Percentiles rank a stretch among this genome's conserved stretches.
Evolutionary conservation across 2,797 vertebrate species (phyloP).

Genomic region (Netta rufina): DNA sequence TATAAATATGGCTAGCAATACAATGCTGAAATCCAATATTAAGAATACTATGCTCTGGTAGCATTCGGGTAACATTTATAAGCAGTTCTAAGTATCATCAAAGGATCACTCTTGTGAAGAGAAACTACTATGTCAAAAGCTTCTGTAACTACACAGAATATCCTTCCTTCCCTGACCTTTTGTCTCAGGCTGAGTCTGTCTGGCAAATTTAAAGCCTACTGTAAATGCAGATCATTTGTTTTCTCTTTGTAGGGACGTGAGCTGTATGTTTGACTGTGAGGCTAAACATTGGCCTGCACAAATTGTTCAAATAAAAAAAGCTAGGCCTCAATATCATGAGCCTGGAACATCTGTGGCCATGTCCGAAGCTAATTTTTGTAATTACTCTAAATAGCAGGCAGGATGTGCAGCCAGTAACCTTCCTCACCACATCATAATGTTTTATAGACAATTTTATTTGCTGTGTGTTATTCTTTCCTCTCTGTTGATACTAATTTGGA

Average conservation of each 20-base stretch:
- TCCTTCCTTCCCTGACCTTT: slow-evolving; percentile 24
- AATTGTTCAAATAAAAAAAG: background rate
- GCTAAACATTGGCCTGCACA: background rate
- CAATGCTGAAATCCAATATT: background rate
- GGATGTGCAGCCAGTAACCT: background rate
- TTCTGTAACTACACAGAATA: background rate
- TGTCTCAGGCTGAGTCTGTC: background rate
- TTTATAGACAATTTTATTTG: slow-evolving; percentile 63
- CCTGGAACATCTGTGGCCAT: slow-evolving; percentile 40
- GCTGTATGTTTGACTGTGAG: background rate
- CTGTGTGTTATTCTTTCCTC: background rate
- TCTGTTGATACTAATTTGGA: background rate
- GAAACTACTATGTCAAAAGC: background rate
- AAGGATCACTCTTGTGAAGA: background rate
- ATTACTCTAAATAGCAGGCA: slow-evolving; percentile 4
- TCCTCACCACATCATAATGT: slow-evolving; percentile 13
- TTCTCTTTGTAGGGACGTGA: background rate
- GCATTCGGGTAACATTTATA: background rate
- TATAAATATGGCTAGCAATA: background rate
- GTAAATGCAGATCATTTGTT: slow-evolving; percentile 49
- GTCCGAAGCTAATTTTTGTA: slow-evolving; percentile 49
- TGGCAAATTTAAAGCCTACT: slow-evolving; percentile 36
- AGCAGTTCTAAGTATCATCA: background rate
- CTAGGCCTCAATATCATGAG: background rate
- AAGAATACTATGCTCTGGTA: background rate